Base-by-base conservation (phyloP, 2,797 vertebrate species). In the Myotis planiceps region DNA sequence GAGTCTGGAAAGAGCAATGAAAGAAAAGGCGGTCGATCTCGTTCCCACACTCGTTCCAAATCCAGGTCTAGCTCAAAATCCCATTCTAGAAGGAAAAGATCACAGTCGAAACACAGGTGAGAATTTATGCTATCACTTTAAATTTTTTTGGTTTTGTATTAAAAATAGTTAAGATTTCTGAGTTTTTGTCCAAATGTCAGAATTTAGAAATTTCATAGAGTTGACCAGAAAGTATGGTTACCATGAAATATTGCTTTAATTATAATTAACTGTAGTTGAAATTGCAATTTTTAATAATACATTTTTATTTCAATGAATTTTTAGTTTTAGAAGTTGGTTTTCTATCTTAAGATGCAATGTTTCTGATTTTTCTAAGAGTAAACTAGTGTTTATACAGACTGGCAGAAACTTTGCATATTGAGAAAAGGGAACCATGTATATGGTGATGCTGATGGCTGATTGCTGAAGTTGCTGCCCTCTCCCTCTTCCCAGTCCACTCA, bases 91-190 rank as follows among this genome's bases (percentile, higher is more conserved):
- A 99, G 99, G 98, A 99, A 99, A 98, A 98, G 99, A 75, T 99
- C 99, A 42, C 99, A 97, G 29, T 99, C 99, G 51, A 99, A 99
- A 97, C 99, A 99, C 98, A 99, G 99, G 99, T 99, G 96, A 74
- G 96, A 58, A 0, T 85, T 93, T 90, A 23, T 94, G 3, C 39
- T 93, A 1, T 93, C 34, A 39, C 79, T 92, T 88, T 34, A 45
- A 51, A 18, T 53, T 15, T 0, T 34, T 96, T 84, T 47, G 65
- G 1, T 92, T 97, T 95, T 65, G 1, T 9, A 69, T 39, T 95
- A 63, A 93, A 58, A 39, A 19, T 82, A 72, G 13, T 88, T 80
- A 37, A 82, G 21, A 87, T 92, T 86, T 79, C 72, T 82, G 58
- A 90, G 29, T 71, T 84, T 94, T 86, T 76, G 18, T 58, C 58